Evolutionary conservation across 2,797 vertebrate genomes (phyloP), one percentile per base, ranked within the genome.

Genomic region (Rhinophrynus dorsalis): DNA sequence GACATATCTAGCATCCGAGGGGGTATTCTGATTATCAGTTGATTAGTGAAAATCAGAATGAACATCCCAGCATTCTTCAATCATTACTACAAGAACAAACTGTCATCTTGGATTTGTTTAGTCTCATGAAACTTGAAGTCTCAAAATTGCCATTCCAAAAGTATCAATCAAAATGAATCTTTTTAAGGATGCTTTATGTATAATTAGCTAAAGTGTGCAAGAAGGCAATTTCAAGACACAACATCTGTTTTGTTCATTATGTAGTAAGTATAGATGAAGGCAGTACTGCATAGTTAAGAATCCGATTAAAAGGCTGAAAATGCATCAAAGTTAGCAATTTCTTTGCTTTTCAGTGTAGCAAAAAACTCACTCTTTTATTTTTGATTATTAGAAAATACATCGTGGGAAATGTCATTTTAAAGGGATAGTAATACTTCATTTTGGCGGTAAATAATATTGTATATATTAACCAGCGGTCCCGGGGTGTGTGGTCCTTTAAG

Each of bases 231-330:
- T 37, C 29, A 70, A 63, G 68, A 47, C 51, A 38, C 33, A 64
- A 24, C 60, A 71, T 71, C 59, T 71, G 68, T 64, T 63, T 27
- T 6, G 26, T 47, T 63, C 30, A 69, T 69, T 60, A 69, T 69
- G 13, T 6, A 30, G 27, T 13, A 23, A 20, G 12, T 54, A 50
- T 26, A 30, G 57, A 26, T 45, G 40, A 54, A 18, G 24, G 18
- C 30, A 26, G 40, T 21, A 5, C 33, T 30, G 35, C 18, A 70
- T 55, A 47, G 10, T 54, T 54, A 61, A 24, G 55, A 70, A 47
- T 37, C 48, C 33, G 58, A 56, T 45, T 40, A 62, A 62, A 54
- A 38, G 20, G 15, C 21, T 18, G 35, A 55, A 38, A 62, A 29
- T 15, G 44, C 27, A 45, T 44, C 54, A 55, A 47, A 70, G n/a